Base-by-base conservation (phyloP, 2,888 invertebrate species). In the Melipona bicolor region DNA sequence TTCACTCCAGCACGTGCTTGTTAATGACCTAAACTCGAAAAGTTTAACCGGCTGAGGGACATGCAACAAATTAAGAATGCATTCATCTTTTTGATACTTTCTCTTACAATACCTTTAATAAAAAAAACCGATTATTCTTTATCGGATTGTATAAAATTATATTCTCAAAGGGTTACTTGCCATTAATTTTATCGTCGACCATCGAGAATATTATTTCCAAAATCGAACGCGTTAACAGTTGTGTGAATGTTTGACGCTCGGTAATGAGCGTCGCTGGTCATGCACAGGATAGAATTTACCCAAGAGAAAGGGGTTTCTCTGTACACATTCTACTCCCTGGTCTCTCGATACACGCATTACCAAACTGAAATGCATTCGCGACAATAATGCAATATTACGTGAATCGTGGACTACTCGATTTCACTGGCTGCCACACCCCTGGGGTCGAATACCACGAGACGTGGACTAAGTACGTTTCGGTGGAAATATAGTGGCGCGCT, bases 381-480 rank as follows among this genome's bases (percentile, higher is more conserved):
- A 49, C 75, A 9, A 75, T 86, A 89, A 89, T 77, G 84, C 83
- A 76, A 87, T 86, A 86, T 89, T 84, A 86, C 86, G 83, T 59
- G 86, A 78, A 84, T 81, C 81, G 75, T 74, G 84, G 78, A 82
- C 76, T 77, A 32, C 43, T 27, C 61, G 61, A 43, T 56, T 70
- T 61, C 56, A 69, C 43, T 43, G 68, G 19, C 49, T 19, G 59
- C 15, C 43, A 11, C 61, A 24, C 59, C 52, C 27, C 17, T 2
- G 32, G 52, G 43, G 56, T n/a, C 74, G 19, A 19, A 21, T 52
- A 19, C 64, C 32, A 19, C 17, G 49, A 62, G 64, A 65, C 74
- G n/a, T 21, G 64, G 32, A 50, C 50, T 15, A 50, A 64, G 21
- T 21, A 19, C 24, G 43, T 70, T 70, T 36, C 15, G 32, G 4